These are phyloP conservation scores for Crossocerus cetratus DNA, from an alignment of 2,888 invertebrate species.

Conservation along the genomic window DNA sequence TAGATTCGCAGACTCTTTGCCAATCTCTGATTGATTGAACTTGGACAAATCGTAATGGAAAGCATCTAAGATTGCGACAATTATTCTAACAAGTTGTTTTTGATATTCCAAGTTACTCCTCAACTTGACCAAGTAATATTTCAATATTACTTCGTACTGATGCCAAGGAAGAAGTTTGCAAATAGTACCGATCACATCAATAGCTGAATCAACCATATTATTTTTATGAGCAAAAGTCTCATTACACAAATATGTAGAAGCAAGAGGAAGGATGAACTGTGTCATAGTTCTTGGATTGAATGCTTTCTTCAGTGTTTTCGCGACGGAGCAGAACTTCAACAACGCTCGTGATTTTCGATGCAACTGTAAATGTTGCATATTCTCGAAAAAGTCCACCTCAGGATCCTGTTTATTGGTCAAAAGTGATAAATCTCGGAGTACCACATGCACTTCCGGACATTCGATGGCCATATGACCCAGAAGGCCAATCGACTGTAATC, in stretches of 20 bases:
- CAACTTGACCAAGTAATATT: slow-evolving; percentile 88
- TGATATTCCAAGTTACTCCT: slow-evolving; percentile 86
- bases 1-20: neutral
- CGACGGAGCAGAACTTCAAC: slow-evolving; percentile 84
- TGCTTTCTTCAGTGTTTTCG: slow-evolving; percentile 80
- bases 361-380: slow-evolving; percentile 91
- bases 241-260: slow-evolving; percentile 87
- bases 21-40: slow-evolving; percentile 70
- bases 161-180: slow-evolving; percentile 92
- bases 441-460: slow-evolving; percentile 84
- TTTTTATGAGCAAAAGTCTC: slow-evolving; percentile 88
- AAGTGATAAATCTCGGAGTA: slow-evolving; percentile 84
- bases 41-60: slow-evolving; percentile 94
- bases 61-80: slow-evolving; percentile 89
- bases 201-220: slow-evolving; percentile 89
- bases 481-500: slow-evolving; percentile 88
- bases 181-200: slow-evolving; percentile 87
- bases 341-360: slow-evolving; percentile 92
- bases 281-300: slow-evolving; percentile 86
- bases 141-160: slow-evolving; percentile 90
- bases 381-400: slow-evolving; percentile 97
- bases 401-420: slow-evolving; percentile 84
- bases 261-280: slow-evolving; percentile 91
- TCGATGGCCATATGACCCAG: slow-evolving; percentile 87
- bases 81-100: slow-evolving; percentile 88